These are phyloP conservation scores for Caranx ignobilis DNA, from an alignment of 2,113 vertebrate genomes.

Conservation along the genomic window DNA sequence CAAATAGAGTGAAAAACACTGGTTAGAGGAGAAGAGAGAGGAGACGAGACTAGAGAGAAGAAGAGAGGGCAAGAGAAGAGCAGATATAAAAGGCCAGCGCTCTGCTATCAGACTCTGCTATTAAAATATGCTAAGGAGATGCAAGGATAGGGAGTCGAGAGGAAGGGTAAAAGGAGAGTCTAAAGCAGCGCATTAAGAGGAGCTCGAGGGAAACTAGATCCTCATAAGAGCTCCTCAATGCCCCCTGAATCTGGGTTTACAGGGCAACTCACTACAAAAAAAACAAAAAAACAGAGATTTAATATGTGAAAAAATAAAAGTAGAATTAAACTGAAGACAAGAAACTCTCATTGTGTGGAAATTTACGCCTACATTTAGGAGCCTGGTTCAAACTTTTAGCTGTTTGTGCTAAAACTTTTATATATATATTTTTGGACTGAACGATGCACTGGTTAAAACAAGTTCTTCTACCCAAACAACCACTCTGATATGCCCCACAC, in stretches of 20 bases:
- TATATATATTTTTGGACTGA: too few species aligned
- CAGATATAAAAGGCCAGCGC: conserved; percentile 54
- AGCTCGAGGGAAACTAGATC: conserved; percentile 58
- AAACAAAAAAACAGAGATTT: conserved; percentile 21
- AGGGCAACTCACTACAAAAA: conserved; percentile 23
- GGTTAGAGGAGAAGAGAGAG: conserved; percentile 60
- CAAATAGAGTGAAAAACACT: conserved; percentile 79
- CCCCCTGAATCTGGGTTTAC: conserved; percentile 57
- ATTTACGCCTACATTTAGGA: neutral
- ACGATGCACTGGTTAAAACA: too few species aligned
- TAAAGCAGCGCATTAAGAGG: conserved; percentile 54
- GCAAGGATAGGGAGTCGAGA: conserved; percentile 57
- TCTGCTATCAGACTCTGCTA: conserved; percentile 45
- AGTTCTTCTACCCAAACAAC: too few species aligned
- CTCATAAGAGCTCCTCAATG: conserved; percentile 31
- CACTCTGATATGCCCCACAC: too few species aligned
- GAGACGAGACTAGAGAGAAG: conserved; percentile 28
- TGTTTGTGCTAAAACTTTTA: too few species aligned
- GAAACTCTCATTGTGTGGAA: neutral
- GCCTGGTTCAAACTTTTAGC: too few species aligned
- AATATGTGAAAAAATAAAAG: neutral
- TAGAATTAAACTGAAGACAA: neutral
- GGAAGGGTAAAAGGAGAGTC: conserved; percentile 67
- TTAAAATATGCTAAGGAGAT: conserved; percentile 77
- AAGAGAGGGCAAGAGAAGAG: conserved; percentile 43